Base-by-base conservation (phyloP, 92 coral and sea anemone genomes). In the Anthopleura xanthogrammica region DNA sequence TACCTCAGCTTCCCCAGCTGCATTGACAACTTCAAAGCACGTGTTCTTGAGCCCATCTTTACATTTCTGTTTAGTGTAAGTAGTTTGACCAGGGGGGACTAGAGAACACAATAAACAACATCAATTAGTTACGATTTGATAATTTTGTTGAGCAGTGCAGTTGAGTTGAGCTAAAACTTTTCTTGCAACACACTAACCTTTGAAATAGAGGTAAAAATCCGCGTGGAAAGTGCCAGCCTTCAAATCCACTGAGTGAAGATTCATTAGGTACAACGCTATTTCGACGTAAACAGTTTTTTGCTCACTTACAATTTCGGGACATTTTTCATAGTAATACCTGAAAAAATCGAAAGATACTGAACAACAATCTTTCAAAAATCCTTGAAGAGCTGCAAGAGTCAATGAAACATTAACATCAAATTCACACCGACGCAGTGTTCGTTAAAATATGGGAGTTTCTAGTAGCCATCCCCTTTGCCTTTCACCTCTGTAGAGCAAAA, bases 171-270 rank as follows among this genome's bases (percentile, higher is more conserved):
- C 50, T 9, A 46, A 46, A 9, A 39, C 48, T 13, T 16, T 52
- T 24, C 50, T 10, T 9, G 22, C 13, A 3, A 36, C 39, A 52
- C 41, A 16, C 72, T 62, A 85, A 96, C 99, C 99, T 94, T 96
- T 96, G 84, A 96, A 96, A 83, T 96, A 94, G 39, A 96, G 92
- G 76, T 96, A 96, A 87, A 96, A 96, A 82, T 96, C 99, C 16
- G 99, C 99, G 85, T 96, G 99, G 80, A 96, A 96, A n/a, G 99
- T 96, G 4, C 99, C 99, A 85, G 96, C 97, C 79, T 96, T 96
- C 9, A 96, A 90, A 72, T 96, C 98, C 87, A 96, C 99, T 17
- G 99, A 96, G 68, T 96, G 99, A 16, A 96, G 89, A 80, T 96
- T 96, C 50, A 96, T 94, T 60, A 96, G 77, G 60, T 96, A 96